A percentile compares a stretch with the other conserved stretches of the same genome.
phyloP scores from a whole-genome alignment of 2,113 vertebrate genomes.

The Sinocyclocheilus rhinocerous region DNA sequence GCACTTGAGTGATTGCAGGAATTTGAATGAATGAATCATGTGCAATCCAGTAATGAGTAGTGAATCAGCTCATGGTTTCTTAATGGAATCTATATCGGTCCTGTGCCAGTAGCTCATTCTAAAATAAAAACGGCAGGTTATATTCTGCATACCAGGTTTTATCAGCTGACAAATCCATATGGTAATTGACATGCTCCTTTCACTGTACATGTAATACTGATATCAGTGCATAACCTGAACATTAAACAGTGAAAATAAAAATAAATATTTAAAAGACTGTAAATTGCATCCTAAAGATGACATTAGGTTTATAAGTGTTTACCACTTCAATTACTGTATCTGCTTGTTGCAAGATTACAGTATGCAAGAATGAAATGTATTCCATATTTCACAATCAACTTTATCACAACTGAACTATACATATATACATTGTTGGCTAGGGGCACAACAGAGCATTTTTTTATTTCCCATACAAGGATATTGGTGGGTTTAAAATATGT shows the following conservation, averaged over 20 bases:
- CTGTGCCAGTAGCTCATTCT: background rate
- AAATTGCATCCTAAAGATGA: constrained; percentile 59
- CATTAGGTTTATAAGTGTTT: background rate
- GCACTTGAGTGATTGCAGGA: constrained; percentile 55
- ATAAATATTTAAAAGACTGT: background rate
- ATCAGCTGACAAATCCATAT: constrained; percentile 5
- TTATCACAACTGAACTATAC: background rate
- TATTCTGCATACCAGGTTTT: background rate
- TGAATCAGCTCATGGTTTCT: background rate
- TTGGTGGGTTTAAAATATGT: background rate
- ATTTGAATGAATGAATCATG: constrained; percentile 40
- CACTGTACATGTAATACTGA: background rate
- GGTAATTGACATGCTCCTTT: constrained; percentile 6
- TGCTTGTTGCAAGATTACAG: background rate
- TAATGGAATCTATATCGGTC: background rate
- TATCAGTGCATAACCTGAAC: background rate
- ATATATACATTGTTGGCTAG: background rate
- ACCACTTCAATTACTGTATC: background rate
- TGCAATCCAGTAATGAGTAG: background rate
- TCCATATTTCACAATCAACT: background rate
- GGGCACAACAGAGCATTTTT: background rate
- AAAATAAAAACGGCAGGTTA: background rate
- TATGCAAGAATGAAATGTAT: background rate
- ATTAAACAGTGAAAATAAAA: constrained; percentile 1
- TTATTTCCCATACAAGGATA: background rate